Base-by-base conservation (phyloP, 2,113 vertebrate genomes). In the Zosterops pallidus region DNA sequence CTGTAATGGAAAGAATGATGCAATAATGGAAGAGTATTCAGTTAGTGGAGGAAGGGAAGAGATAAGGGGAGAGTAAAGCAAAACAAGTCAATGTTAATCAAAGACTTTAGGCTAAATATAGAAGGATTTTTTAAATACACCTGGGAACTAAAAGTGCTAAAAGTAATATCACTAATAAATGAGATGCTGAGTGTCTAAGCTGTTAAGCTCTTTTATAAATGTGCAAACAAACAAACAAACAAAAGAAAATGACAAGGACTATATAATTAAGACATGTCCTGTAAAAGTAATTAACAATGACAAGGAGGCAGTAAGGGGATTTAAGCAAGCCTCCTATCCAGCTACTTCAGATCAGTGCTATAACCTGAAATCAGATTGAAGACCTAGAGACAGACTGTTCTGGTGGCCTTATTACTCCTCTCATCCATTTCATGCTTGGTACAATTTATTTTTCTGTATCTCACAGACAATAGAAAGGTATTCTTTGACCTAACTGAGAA, bases 361-460 rank as follows among this genome's bases (percentile, higher is more conserved):
- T 92, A 89, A 93, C 71, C 56, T 88, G 93, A 74, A 94, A 92
- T 74, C 91, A 72, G 95, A 92, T 84, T 8, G 16, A 67, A 83
- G 75, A 81, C 77, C 57, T 69, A 28, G 56, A 92, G 68, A 75
- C 37, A n/a, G 33, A 86, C 83, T 81, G 53, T 92, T 93, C 83
- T 75, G 42, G 17, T 92, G 83, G 90, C 79, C 85, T 96, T 86
- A 59, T 65, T 81, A 28, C 60, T 84, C 28, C n/a, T 93, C 82
- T 92, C 76, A 95, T 94, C 56, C 11, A 31, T 90, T 95, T 83
- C 57, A 29, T 86, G 47, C 93, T 93, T 65, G 83, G 39, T 86
- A 39, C 86, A 92, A 94, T 92, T 97, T 94, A 83, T 92, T 95
- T 94, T 89, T 86, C 89, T 67, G 15, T 91, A 75, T 77, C 70